Evolutionary conservation across 2,797 vertebrate species (phyloP), one percentile per base, ranked within the genome.

Genomic region (Zenarchopterus dispar): DNA sequence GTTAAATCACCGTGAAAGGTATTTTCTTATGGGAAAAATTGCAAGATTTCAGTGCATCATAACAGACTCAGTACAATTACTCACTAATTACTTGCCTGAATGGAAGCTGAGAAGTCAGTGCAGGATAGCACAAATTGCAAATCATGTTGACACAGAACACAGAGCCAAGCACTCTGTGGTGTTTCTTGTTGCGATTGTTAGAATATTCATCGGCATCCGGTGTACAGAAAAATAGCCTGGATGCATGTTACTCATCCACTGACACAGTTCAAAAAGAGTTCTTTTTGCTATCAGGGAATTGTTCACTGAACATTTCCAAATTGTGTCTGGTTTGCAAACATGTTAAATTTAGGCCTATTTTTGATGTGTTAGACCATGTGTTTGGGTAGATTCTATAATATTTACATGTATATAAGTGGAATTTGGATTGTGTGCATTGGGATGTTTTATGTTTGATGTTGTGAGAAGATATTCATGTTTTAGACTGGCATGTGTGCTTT

Each of bases 201-300:
- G 79, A 89, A 88, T 89, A 90, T 89, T 91, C 79, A 85, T 89
- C 77, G 80, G 78, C 44, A 63, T 83, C 80, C 75, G 85, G 70
- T 59, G 69, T 74, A 70, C 71, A 62, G 76, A 83, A 88, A 88
- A 85, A 84, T 78, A 84, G 80, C 84, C 88, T 67, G 68, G 58
- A 79, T 82, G 70, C 83, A 75, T 78, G 66, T 85, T 85, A 66
- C 73, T 79, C 82, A 78, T 81, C 66, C 59, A 62, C 62, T 49
- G 51, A 81, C 84, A 80, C 65, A 65, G 69, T 76, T 72, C 15
- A 19, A 76, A 62, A 22, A 69, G 70, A 82, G 81, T 75, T 77
- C 74, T 85, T 82, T 86, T 72, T 49, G 65, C 65, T 75, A 73
- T 61, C 59, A 85, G 73, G 66, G 70, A 80, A 78, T 77, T 73